A percentile compares a stretch with the other conserved stretches of the same genome.
Evolutionary conservation across 2,113 vertebrate species (phyloP).

Genomic region (Micronisus gabar): DNA sequence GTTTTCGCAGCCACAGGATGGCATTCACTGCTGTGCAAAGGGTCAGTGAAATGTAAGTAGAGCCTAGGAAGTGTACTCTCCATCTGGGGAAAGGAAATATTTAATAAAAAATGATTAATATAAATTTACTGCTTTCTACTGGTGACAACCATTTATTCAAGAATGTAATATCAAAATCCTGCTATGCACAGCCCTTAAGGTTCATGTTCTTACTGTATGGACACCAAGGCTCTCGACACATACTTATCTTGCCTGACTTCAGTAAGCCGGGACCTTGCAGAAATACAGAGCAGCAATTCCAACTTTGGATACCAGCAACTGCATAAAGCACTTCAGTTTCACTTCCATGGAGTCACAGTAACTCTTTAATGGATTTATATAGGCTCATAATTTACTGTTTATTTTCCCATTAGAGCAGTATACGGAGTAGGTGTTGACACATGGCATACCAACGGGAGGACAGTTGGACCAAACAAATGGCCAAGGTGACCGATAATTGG

Average conservation of each 20-base stretch:
- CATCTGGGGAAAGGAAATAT: neutral
- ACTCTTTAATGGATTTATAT: neutral
- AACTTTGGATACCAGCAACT: neutral
- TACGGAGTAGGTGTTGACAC: neutral
- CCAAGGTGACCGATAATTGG: constrained; percentile 17
- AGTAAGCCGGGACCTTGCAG: neutral
- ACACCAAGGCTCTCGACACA: neutral
- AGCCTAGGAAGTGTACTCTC: neutral
- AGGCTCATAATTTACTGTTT: constrained; percentile 31
- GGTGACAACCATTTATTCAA: neutral
- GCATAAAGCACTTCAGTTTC: neutral
- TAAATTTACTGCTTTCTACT: neutral
- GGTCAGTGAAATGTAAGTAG: neutral
- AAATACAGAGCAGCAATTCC: neutral
- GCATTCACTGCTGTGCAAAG: constrained; percentile 34
- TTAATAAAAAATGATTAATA: neutral
- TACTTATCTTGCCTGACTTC: neutral
- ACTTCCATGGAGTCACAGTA: neutral
- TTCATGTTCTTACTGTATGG: neutral
- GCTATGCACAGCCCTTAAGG: neutral
- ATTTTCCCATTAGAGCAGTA: constrained; percentile 1
- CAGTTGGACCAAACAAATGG: neutral
- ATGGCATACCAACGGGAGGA: neutral
- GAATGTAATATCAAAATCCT: neutral
- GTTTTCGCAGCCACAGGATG: constrained; percentile 49